A percentile compares a stretch with the other conserved stretches of the same genome.
These are phyloP conservation scores for Abramis brama DNA, from an alignment of 2,113 vertebrate genomes.

Conservation along the genomic window DNA sequence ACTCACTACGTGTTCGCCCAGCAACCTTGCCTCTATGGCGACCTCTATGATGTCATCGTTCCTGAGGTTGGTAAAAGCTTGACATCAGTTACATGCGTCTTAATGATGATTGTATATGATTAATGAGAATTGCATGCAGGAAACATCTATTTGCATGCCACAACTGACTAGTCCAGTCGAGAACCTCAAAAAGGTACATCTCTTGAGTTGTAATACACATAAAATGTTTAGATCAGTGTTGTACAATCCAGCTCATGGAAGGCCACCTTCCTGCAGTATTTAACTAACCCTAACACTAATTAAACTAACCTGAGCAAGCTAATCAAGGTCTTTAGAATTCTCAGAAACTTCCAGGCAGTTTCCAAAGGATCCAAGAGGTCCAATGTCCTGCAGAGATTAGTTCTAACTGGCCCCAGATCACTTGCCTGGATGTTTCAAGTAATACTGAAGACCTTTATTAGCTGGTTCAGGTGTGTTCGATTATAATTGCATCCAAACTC, in stretches of 20 bases:
- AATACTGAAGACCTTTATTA: not conserved
- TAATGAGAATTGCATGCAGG: not conserved
- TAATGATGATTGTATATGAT: not conserved
- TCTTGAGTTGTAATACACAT: too few species aligned
- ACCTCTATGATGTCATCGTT: conserved; percentile 83
- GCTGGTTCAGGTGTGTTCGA: not conserved
- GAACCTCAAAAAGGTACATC: too few species aligned
- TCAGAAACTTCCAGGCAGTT: too few species aligned
- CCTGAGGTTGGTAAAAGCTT: conserved; percentile 63
- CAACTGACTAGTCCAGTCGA: too few species aligned
- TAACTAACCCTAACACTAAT: too few species aligned
- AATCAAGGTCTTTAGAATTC: too few species aligned
- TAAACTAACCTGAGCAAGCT: too few species aligned
- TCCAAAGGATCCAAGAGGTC: too few species aligned
- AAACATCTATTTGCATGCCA: not conserved
- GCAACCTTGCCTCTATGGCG: conserved; percentile 81
- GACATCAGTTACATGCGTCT: not conserved
- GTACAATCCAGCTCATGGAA: too few species aligned
- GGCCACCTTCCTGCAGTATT: too few species aligned
- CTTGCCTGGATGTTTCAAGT: not conserved
- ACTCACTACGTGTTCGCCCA: conserved; percentile 84
- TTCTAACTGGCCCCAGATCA: not conserved
- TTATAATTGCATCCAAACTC: not conserved
- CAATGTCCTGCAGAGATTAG: not conserved
- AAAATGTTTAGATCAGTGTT: too few species aligned